Conservation (phyloP, 2,888 invertebrate genomes). For the Sarcophaga caerulescens region DNA sequence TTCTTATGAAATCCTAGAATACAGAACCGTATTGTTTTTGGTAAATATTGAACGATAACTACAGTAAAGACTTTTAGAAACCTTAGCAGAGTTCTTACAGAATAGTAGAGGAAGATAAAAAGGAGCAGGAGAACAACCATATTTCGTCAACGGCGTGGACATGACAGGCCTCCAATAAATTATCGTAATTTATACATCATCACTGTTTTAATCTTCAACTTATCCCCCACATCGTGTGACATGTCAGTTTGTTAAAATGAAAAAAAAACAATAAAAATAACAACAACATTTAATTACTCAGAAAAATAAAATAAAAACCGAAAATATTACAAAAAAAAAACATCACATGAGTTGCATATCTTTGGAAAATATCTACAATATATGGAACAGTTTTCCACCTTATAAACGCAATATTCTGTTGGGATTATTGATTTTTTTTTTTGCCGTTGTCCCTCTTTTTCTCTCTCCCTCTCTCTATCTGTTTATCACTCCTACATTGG, state of each 20-base stretch:
- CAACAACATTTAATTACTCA: slow-evolving; percentile 27
- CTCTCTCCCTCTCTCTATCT: not conserved
- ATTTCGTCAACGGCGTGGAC: not conserved
- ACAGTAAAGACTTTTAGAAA: too few relatives aligned
- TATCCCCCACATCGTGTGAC: not conserved
- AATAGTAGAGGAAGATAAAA: too few relatives aligned
- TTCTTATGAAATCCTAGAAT: too few relatives aligned
- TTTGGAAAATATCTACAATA: not conserved
- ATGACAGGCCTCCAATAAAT: not conserved
- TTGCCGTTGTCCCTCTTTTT: not conserved
- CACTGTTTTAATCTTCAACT: slow-evolving; percentile 1
- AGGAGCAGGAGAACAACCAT: too few relatives aligned
- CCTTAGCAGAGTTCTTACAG: too few relatives aligned
- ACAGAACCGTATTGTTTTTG: too few relatives aligned
- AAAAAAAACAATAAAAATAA: slow-evolving; percentile 1
- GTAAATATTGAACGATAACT: too few relatives aligned
- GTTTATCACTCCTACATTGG: not conserved
- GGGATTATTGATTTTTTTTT: slow-evolving; percentile 26
- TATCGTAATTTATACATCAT: not conserved
- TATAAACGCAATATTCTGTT: not conserved
- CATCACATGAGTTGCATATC: not conserved
- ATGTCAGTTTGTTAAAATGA: not conserved
- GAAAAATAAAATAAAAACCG: not conserved
- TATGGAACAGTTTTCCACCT: slow-evolving; percentile 22
- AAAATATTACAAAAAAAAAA: not conserved